These are phyloP conservation scores for Mythimna impura DNA, from an alignment of 2,888 invertebrate genomes.

Conservation along the genomic window DNA sequence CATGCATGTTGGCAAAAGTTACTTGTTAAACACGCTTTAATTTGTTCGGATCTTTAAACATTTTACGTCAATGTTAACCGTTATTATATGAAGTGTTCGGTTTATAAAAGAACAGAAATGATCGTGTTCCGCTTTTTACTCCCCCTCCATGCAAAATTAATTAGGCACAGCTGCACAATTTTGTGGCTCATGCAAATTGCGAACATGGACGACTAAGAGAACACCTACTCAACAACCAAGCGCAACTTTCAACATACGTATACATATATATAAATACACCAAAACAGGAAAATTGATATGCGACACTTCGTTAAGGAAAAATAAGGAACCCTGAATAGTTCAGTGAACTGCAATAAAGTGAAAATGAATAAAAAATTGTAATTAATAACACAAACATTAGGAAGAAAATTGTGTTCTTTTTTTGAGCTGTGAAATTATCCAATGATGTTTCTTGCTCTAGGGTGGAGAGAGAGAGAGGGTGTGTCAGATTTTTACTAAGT, in stretches of 20 bases:
- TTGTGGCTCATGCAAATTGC: conserved; percentile 45
- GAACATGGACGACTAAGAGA: conserved; percentile 1
- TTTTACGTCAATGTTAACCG: conserved; percentile 25
- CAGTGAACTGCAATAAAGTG: conserved; percentile 2
- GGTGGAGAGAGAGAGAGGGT: too few relatives aligned
- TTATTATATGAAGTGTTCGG: conserved; percentile 34
- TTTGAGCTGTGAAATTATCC: neutral
- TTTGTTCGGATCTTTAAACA: conserved; percentile 17
- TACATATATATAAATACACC: neutral
- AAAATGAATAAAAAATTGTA: neutral
- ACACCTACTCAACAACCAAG: neutral
- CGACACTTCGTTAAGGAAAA: neutral
- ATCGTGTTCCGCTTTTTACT: conserved; percentile 44
- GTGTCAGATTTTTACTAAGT: too few relatives aligned
- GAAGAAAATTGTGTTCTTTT: neutral
- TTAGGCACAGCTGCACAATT: conserved; percentile 55
- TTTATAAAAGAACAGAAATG: conserved; percentile 41
- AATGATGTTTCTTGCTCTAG: too few relatives aligned
- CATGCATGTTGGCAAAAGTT: neutral
- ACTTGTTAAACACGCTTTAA: neutral
- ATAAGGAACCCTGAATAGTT: conserved; percentile 4
- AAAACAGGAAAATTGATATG: conserved; percentile 11
- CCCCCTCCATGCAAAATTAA: conserved; percentile 53
- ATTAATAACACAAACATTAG: neutral
- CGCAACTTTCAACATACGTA: neutral